Percentiles rank a stretch among this genome's conserved stretches.
Evolutionary conservation across 2,113 vertebrate genomes (phyloP).

Genomic region (Campylorhamphus procurvoides): DNA sequence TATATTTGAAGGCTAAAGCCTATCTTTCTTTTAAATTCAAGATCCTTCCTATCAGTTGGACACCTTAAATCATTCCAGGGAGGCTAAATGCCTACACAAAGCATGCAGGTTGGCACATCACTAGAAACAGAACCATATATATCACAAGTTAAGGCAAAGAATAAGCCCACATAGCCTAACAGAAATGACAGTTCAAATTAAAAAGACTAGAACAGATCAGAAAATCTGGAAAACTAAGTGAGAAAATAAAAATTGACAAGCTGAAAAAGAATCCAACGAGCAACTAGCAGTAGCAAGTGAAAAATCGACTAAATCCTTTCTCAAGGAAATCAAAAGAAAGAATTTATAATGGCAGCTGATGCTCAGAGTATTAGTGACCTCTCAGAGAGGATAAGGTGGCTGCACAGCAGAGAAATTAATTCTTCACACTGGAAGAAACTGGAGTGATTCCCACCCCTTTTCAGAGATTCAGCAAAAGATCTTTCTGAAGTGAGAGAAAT

Average conservation of each 20-base stretch:
- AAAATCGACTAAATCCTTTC: not conserved
- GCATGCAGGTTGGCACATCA: not conserved
- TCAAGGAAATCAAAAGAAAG: not conserved
- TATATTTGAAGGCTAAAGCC: not conserved
- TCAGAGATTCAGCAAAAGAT: not conserved
- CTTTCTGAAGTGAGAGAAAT: not conserved
- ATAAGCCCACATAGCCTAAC: not conserved
- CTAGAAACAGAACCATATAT: not conserved
- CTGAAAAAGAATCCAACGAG: not conserved
- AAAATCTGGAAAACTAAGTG: not conserved
- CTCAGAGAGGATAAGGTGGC: not conserved
- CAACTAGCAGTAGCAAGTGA: not conserved
- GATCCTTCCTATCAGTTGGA: not conserved
- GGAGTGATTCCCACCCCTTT: not conserved
- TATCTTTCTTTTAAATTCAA: not conserved
- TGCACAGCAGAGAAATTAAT: not conserved
- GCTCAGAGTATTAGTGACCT: not conserved
- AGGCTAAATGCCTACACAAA: not conserved
- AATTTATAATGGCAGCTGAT: not conserved
- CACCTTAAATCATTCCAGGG: not conserved
- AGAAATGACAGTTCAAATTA: not conserved
- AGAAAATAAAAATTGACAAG: not conserved
- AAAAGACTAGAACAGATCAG: not conserved
- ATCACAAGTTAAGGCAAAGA: not conserved
- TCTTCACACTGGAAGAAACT: not conserved